Evolutionary conservation across 2,888 invertebrate species (phyloP).

Genomic region (Argyresthia albistria): DNA sequence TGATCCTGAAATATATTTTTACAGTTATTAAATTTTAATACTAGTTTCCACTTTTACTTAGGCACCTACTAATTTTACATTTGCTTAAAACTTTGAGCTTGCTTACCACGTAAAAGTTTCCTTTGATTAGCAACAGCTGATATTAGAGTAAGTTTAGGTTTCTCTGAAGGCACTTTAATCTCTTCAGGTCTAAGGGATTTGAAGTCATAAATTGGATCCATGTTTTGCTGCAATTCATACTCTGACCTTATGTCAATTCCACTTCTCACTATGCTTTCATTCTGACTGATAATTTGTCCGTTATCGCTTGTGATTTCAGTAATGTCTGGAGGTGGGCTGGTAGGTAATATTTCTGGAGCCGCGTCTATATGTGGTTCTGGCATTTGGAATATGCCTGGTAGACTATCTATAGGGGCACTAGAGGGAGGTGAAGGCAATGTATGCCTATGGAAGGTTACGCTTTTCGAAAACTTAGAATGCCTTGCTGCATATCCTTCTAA

Average conservation of each 20-base stretch:
- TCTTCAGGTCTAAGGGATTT: conserved; percentile 61
- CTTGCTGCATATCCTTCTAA: conserved; percentile 91
- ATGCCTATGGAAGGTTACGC: conserved; percentile 89
- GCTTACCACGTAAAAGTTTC: conserved; percentile 69
- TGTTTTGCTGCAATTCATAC: conserved; percentile 34
- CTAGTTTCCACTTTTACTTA: neutral
- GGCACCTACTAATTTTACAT: neutral
- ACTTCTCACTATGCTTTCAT: neutral
- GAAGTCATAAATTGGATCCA: conserved; percentile 44
- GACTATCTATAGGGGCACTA: conserved; percentile 51
- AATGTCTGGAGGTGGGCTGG: conserved; percentile 16
- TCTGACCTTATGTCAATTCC: conserved; percentile 28
- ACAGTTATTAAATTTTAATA: neutral
- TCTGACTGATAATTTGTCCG: neutral
- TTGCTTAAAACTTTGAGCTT: conserved; percentile 10
- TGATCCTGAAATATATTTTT: conserved; percentile 58
- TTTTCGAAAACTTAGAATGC: conserved; percentile 90
- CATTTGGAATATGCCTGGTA: conserved; percentile 42
- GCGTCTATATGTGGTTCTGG: conserved; percentile 30
- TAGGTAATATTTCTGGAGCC: conserved; percentile 20
- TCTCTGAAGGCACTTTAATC: conserved; percentile 68
- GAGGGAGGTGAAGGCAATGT: conserved; percentile 86
- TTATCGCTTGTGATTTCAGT: neutral
- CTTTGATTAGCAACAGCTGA: conserved; percentile 73
- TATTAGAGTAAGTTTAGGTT: conserved; percentile 69